Conservation (phyloP, 2,797 vertebrate species). For the Phyllotis vaccarum region DNA sequence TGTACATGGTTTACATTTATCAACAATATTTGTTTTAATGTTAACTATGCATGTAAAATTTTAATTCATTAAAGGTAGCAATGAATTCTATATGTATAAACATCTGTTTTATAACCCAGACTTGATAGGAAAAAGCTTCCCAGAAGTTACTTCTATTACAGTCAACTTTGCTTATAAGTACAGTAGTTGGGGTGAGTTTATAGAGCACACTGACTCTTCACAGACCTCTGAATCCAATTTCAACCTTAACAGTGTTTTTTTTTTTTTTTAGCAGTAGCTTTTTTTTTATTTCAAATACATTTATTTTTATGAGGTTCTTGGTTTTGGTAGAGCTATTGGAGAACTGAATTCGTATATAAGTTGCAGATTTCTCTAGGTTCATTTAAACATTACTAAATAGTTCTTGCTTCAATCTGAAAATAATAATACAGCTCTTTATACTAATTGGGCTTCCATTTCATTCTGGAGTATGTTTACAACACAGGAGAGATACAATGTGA, state of each 20-base stretch:
- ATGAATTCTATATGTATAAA: not conserved
- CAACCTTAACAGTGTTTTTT: conserved; percentile 23
- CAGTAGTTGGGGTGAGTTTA: not conserved
- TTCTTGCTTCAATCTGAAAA: conserved; percentile 56
- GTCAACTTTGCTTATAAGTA: conserved; percentile 45
- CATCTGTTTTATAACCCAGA: conserved; percentile 10
- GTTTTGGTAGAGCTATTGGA: conserved; percentile 8
- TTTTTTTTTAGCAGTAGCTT: conserved; percentile 31
- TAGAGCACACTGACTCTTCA: conserved; percentile 41
- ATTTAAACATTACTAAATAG: conserved; percentile 60
- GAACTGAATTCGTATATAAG: conserved; percentile 33
- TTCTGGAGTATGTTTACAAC: conserved; percentile 45
- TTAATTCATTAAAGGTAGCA: conserved; percentile 39
- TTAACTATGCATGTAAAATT: conserved; percentile 23
- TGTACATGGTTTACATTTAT: not conserved
- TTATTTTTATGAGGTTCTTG: conserved; percentile 9
- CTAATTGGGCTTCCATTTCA: conserved; percentile 53
- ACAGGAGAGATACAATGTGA: not conserved
- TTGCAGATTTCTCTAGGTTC: conserved; percentile 58
- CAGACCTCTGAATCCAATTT: conserved; percentile 35
- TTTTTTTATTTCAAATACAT: not conserved
- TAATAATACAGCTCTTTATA: conserved; percentile 52
- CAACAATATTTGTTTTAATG: not conserved
- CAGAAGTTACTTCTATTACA: conserved; percentile 21
- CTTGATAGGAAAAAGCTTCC: conserved; percentile 15